These are phyloP conservation scores for Bufo bufo DNA, from an alignment of 2,113 vertebrate genomes.

Conservation along the genomic window DNA sequence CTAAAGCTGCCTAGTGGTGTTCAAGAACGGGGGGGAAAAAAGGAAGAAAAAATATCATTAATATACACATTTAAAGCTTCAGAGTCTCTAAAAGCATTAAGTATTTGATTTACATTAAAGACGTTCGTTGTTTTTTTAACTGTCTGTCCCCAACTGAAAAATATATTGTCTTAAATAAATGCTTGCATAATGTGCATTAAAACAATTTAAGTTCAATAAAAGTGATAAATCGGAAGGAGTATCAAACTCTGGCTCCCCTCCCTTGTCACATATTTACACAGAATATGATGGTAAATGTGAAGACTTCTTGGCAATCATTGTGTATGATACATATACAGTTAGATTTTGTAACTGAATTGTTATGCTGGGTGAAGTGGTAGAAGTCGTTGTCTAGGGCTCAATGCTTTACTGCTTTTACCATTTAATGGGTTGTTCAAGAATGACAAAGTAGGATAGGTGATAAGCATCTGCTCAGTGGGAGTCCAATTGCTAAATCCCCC, in stretches of 20 bases:
- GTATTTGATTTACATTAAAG: slow-evolving; percentile 80
- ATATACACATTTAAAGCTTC: slow-evolving; percentile 77
- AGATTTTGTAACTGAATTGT: no score
- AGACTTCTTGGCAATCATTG: neutral
- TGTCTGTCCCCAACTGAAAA: slow-evolving; percentile 71
- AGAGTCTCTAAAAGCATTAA: slow-evolving; percentile 76
- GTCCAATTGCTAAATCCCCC: no score
- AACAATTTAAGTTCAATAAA: slow-evolving; percentile 78
- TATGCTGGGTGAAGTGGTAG: no score
- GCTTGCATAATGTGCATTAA: slow-evolving; percentile 78
- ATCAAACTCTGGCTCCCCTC: slow-evolving; percentile 63
- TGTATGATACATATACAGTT: neutral
- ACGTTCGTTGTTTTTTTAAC: slow-evolving; percentile 81
- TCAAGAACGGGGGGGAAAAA: slow-evolving; percentile 65
- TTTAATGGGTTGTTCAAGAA: no score
- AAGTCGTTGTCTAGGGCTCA: neutral
- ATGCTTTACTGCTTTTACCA: no score
- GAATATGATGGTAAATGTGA: neutral
- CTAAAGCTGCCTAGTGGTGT: slow-evolving; percentile 75
- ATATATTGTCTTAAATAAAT: slow-evolving; percentile 72
- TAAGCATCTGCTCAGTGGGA: no score
- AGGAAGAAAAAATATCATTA: slow-evolving; percentile 77
- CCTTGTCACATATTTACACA: slow-evolving; percentile 13
- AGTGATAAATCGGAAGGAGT: slow-evolving; percentile 77
- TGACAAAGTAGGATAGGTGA: no score